phyloP scores from a whole-genome alignment of 2,888 invertebrate species.

The Athalia circularis region DNA sequence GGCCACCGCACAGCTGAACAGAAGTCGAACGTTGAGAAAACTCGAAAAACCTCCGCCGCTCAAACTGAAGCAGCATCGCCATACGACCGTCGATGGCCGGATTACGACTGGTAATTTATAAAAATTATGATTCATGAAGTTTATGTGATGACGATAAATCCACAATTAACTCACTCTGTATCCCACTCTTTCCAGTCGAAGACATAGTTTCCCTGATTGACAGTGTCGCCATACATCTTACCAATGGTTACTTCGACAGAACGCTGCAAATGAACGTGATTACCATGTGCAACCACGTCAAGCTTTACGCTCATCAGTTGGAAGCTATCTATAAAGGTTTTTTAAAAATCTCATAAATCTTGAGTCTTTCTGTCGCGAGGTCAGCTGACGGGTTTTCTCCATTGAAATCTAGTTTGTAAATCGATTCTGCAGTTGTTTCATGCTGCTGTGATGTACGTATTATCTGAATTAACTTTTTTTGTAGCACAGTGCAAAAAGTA shows the following conservation, averaged over 20 bases:
- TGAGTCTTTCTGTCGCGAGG: neutral
- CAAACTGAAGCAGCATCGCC: slow-evolving; percentile 73
- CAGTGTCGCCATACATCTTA: slow-evolving; percentile 85
- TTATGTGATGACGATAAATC: neutral
- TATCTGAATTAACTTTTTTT: too few relatives aligned
- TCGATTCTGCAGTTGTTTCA: too few relatives aligned
- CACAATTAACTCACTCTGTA: too few relatives aligned
- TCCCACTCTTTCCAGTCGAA: slow-evolving; percentile 74
- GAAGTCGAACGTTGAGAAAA: slow-evolving; percentile 80
- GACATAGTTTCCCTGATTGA: slow-evolving; percentile 89
- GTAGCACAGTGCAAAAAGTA: too few relatives aligned
- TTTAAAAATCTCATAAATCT: neutral
- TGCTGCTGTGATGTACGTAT: too few relatives aligned
- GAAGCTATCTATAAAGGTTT: slow-evolving; percentile 85
- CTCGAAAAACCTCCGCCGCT: slow-evolving; percentile 85
- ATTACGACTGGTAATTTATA: slow-evolving; percentile 66
- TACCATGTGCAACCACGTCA: slow-evolving; percentile 87
- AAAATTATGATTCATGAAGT: neutral
- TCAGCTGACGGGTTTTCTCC: neutral
- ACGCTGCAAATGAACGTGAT: slow-evolving; percentile 84
- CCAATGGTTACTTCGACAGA: slow-evolving; percentile 84
- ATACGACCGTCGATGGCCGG: slow-evolving; percentile 70
- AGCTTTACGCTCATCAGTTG: slow-evolving; percentile 84
- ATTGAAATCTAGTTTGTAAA: too few relatives aligned
- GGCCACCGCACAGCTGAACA: slow-evolving; percentile 68